Evolutionary conservation across 2,888 invertebrate genomes (phyloP).

Genomic region (Temnothorax rugatulus): DNA sequence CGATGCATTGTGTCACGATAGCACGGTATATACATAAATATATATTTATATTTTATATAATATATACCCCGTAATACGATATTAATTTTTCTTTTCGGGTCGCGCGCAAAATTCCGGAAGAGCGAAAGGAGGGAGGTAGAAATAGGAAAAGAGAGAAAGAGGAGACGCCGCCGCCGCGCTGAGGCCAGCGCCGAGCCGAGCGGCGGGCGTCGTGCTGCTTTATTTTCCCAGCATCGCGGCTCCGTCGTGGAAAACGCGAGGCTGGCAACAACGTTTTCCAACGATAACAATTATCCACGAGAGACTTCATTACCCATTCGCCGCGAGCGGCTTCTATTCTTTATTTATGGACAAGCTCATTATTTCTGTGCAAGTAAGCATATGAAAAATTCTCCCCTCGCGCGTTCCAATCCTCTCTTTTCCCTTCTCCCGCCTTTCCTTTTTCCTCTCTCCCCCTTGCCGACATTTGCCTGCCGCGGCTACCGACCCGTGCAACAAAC

Average conservation of each 20-base stretch:
- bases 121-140: conserved; percentile 8
- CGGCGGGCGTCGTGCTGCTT: conserved; percentile 50
- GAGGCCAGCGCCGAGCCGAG: conserved; percentile 31
- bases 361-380: conserved; percentile 86
- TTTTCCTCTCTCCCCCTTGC: conserved; percentile 45
- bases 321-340: conserved; percentile 83
- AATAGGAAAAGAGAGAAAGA: conserved; percentile 18
- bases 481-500: conserved; percentile 61
- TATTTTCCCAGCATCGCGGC: conserved; percentile 66
- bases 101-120: conserved; percentile 38
- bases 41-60: not conserved
- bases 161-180: conserved; percentile 32
- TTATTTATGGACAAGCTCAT: conserved; percentile 86
- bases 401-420: conserved; percentile 62
- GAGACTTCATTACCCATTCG: conserved; percentile 85
- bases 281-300: conserved; percentile 84
- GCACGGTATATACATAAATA: not conserved
- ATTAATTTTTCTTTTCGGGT: conserved; percentile 50
- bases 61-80: conserved; percentile 14
- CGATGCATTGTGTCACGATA: conserved; percentile 12
- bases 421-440: conserved; percentile 40
- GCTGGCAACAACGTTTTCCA: conserved; percentile 77
- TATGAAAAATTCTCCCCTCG: conserved; percentile 83
- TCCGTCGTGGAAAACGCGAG: conserved; percentile 75
- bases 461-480: conserved; percentile 41